phyloP scores from a whole-genome alignment of 1,140 invertebrate species.

The Drosophila nikananu region DNA sequence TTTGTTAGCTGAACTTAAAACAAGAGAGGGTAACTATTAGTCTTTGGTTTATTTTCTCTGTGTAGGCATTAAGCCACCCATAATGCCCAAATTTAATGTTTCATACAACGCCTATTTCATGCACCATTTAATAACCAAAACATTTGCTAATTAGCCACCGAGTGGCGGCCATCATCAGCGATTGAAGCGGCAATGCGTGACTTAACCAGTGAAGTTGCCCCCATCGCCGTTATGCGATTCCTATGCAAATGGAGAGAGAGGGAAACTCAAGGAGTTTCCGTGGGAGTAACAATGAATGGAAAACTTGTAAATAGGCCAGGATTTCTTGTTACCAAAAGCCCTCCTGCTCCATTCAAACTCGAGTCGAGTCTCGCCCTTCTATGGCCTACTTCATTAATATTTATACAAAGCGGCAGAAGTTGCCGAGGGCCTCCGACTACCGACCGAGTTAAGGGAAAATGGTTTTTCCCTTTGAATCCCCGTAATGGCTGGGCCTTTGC shows the following conservation, averaged over 20 bases:
- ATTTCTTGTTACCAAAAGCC: slow-evolving; percentile 76
- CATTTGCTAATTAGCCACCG: slow-evolving; percentile 48
- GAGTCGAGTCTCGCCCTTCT: slow-evolving; percentile 58
- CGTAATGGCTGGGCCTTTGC: slow-evolving; percentile 34
- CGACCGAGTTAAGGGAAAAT: slow-evolving; percentile 4
- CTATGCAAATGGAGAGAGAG: slow-evolving; percentile 67
- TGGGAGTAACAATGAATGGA: slow-evolving; percentile 34
- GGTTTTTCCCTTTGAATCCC: slow-evolving; percentile 53
- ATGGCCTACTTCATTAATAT: slow-evolving; percentile 83
- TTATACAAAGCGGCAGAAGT: slow-evolving; percentile 66
- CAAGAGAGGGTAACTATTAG: neutral
- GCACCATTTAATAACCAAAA: slow-evolving; percentile 61
- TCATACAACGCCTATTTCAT: slow-evolving; percentile 33
- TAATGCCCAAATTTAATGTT: slow-evolving; percentile 16
- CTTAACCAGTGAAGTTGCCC: slow-evolving; percentile 40
- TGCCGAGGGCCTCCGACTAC: slow-evolving; percentile 16
- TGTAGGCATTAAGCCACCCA: neutral
- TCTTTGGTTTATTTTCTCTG: neutral
- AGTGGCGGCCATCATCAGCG: slow-evolving; percentile 29
- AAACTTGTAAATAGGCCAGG: slow-evolving; percentile 74
- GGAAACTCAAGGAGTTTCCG: slow-evolving; percentile 12
- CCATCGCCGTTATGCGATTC: slow-evolving; percentile 54
- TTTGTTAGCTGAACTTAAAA: no score
- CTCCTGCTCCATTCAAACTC: slow-evolving; percentile 51
- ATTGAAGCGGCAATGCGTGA: slow-evolving; percentile 47